Percentiles rank a stretch among this genome's conserved stretches.
Conservation (phyloP, 2,888 invertebrate species). For the Unio delphinus region DNA sequence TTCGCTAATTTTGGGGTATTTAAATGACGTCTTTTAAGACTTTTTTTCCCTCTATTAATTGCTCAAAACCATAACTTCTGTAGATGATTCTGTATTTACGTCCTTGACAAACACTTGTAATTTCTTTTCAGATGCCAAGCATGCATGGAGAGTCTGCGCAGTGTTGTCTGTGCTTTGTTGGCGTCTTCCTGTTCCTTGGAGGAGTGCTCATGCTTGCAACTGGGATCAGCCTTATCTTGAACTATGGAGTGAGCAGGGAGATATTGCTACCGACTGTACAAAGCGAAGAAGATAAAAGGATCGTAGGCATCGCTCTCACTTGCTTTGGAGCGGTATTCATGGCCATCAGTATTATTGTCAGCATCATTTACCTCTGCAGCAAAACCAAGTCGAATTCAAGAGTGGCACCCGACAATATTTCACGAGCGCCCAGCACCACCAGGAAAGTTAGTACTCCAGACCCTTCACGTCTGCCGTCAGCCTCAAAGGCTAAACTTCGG, state of each 20-base stretch:
- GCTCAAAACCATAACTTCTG: too few species aligned
- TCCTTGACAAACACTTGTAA: too few species aligned
- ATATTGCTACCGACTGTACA: constrained; percentile 53
- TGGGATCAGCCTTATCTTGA: constrained; percentile 59
- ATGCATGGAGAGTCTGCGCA: constrained; percentile 56
- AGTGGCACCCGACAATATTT: constrained; percentile 31
- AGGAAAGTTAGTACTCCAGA: not conserved
- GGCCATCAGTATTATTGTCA: constrained; percentile 52
- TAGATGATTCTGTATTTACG: too few species aligned
- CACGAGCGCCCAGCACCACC: constrained; percentile 24
- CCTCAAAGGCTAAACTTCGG: not conserved
- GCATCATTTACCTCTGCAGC: constrained; percentile 49
- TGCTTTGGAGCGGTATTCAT: constrained; percentile 46
- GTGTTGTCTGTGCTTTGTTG: constrained; percentile 58
- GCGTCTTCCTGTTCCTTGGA: constrained; percentile 59
- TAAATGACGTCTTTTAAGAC: too few species aligned
- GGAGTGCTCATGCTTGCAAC: constrained; percentile 60
- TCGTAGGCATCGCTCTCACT: constrained; percentile 62
- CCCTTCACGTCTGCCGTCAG: not conserved
- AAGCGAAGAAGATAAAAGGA: constrained; percentile 56
- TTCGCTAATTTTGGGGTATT: too few species aligned
- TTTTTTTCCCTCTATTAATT: too few species aligned
- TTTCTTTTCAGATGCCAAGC: constrained; percentile 53
- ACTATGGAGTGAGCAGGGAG: constrained; percentile 57
- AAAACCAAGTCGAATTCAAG: constrained; percentile 17